phyloP scores from a whole-genome alignment of 2,113 vertebrate species.

The Marmota monax region DNA sequence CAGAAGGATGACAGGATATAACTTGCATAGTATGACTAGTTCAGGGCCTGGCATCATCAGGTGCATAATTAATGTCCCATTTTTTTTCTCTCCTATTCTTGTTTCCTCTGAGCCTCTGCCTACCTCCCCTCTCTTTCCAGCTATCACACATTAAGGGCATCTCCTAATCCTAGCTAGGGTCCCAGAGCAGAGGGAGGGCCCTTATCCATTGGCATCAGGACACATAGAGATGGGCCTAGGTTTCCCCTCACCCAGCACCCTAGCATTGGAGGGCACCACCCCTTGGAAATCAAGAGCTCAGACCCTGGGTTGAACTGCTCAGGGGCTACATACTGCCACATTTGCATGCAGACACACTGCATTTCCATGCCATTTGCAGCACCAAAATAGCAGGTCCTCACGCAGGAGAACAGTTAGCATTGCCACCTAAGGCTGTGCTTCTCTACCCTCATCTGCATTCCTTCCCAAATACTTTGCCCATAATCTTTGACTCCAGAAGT shows the following conservation, averaged over 20 bases:
- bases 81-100: background rate
- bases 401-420: background rate
- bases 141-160: background rate
- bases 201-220: background rate
- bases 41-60: background rate
- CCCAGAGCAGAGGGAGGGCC: background rate
- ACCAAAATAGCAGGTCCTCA: background rate
- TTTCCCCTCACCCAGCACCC: background rate
- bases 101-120: background rate
- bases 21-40: background rate
- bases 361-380: conserved; percentile 18
- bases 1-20: background rate
- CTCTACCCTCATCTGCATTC: background rate
- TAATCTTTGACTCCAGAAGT: background rate
- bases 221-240: background rate
- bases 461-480: background rate
- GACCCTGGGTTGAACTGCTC: background rate
- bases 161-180: background rate
- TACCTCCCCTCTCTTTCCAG: background rate
- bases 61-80: background rate
- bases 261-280: background rate
- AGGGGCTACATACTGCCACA: background rate
- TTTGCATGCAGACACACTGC: background rate
- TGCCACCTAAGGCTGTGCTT: background rate
- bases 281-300: background rate